phyloP scores from a whole-genome alignment of 2,888 invertebrate genomes.

The Chloroclystis v-ata region DNA sequence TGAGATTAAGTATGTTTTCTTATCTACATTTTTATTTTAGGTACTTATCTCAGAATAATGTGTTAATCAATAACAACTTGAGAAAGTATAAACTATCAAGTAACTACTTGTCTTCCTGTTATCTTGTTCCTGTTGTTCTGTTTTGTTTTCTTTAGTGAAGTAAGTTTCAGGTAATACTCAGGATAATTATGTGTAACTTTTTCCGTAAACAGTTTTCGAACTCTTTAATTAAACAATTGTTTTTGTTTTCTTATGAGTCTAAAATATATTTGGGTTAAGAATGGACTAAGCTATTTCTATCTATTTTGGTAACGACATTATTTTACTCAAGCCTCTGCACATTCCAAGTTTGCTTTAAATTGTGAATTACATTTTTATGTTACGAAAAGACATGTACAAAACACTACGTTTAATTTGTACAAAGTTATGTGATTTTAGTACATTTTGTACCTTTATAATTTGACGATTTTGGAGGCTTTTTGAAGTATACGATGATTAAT shows the following conservation, averaged over 20 bases:
- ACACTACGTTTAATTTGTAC: constrained; percentile 47
- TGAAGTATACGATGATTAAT: constrained; percentile 74
- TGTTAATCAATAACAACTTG: too few species aligned
- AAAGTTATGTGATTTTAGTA: constrained; percentile 57
- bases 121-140: constrained; percentile 16
- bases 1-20: too few species aligned
- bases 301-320: neutral
- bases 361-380: constrained; percentile 18
- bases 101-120: constrained; percentile 14
- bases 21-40: too few species aligned
- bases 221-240: neutral
- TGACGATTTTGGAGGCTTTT: constrained; percentile 73
- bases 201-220: neutral
- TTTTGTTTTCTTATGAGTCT: too few species aligned
- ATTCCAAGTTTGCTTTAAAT: constrained; percentile 24
- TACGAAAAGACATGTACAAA: constrained; percentile 39
- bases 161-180: constrained; percentile 11
- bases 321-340: constrained; percentile 26
- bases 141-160: constrained; percentile 16
- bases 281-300: neutral
- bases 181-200: neutral
- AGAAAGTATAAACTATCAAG: neutral
- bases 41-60: too few species aligned
- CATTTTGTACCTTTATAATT: constrained; percentile 54
- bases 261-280: neutral